Evolutionary conservation across 2,113 vertebrate genomes (phyloP), one percentile per base, ranked within the genome.

Genomic region (Lasiurus cinereus): DNA sequence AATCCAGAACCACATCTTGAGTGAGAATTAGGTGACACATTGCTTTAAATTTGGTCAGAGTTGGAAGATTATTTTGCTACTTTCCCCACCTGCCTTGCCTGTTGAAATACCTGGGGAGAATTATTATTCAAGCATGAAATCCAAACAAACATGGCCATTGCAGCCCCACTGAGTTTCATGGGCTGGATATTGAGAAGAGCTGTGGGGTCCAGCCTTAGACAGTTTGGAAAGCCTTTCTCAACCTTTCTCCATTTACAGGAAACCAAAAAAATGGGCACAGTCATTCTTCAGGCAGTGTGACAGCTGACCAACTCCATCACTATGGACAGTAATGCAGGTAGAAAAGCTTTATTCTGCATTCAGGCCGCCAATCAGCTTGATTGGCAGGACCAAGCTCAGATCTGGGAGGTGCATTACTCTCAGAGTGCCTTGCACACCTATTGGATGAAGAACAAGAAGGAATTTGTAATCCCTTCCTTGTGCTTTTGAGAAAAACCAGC

Each of bases 1-100:
- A 80, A 88, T 97, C 97, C 97, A 94, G 94, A 96, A 95, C 43
- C 29, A 78, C 16, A 16, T 59, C 27, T 76, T n/a, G 27, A 59
- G 43, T 2, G 1, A 50, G 69, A 90, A 92, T 79, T 43, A 76
- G 59, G 52, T 0, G 0, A 48, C 31, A 12, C 52, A 29, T 31
- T 9, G 6, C 70, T 80, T 84, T 76, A 70, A 21, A 84, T 88
- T 79, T 76, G 64, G 66, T 79, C 29, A 8, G 31, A 36, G 66
- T 52, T 84, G 48, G 83, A 94, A 80, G 88, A 46, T 84, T 90
- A 16, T 52, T 80, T 94, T 73, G 48, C 59, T 36, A 21, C 7
- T 86, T 83, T 67, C 69, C 27, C 70, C 9, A 56, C 11, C 56
- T 83, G 22, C 39, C 24, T 54, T 48, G 27, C 33, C 54, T 11